Conservation (phyloP, 2,113 vertebrate genomes). For the Reinhardtius hippoglossoides region DNA sequence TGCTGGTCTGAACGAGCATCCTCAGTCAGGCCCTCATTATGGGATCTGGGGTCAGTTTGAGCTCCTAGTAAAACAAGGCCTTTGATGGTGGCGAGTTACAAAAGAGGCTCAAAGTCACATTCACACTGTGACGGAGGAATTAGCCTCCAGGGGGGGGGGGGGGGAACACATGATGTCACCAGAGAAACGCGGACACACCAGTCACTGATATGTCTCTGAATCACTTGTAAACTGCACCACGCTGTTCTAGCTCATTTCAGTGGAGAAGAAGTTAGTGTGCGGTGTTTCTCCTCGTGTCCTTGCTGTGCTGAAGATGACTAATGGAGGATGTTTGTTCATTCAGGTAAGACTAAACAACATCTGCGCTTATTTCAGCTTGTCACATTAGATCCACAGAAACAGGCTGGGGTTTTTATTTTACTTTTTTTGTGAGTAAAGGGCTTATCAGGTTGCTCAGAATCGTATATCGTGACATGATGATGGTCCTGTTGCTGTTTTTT, state of each 20-base stretch:
- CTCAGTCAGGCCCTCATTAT: conserved; percentile 53
- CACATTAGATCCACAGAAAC: neutral
- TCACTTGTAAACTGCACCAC: neutral
- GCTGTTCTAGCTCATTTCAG: neutral
- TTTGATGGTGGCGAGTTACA: conserved; percentile 36
- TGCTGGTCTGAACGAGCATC: conserved; percentile 40
- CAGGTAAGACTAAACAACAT: conserved; percentile 42
- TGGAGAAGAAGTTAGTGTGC: conserved; percentile 21
- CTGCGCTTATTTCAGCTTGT: neutral
- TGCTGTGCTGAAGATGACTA: conserved; percentile 2
- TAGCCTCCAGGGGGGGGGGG: conserved; percentile 8
- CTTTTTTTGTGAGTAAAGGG: neutral
- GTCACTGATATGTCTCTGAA: conserved; percentile 49
- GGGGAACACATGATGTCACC: conserved; percentile 72
- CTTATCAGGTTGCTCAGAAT: too few relatives aligned
- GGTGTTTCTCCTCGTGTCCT: conserved; percentile 1
- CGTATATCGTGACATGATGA: too few relatives aligned
- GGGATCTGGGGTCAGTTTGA: conserved; percentile 29
- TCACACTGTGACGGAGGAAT: conserved; percentile 43
- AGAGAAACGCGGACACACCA: conserved; percentile 48
- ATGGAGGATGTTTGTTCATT: conserved; percentile 6
- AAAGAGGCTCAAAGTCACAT: conserved; percentile 42
- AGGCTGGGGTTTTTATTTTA: neutral
- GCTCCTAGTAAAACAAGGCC: conserved; percentile 11
- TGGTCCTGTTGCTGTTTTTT: too few relatives aligned